Evolutionary conservation across 2,888 invertebrate genomes (phyloP).

Genomic region (Leptopilina syphax): DNA sequence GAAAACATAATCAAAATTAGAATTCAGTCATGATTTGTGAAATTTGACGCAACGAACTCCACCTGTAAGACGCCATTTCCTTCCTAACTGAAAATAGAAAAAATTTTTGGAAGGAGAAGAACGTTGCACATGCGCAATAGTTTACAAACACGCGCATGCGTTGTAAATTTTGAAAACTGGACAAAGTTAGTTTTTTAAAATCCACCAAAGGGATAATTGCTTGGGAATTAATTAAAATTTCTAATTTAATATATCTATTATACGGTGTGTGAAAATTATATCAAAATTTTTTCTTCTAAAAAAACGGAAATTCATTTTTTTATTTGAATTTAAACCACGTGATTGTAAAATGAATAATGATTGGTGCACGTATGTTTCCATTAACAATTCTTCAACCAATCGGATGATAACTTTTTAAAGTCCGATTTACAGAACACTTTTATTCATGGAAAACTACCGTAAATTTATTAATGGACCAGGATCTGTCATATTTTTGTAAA

Average conservation of each 20-base stretch:
- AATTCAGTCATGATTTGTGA: constrained; percentile 77
- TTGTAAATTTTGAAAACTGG: not conserved
- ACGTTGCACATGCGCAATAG: not conserved
- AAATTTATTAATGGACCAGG: too few relatives aligned
- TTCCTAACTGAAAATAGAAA: constrained; percentile 69
- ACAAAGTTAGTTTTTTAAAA: not conserved
- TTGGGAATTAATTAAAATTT: too few relatives aligned
- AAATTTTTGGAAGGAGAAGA: constrained; percentile 20
- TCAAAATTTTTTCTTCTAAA: too few relatives aligned
- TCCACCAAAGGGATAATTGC: not conserved
- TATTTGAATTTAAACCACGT: too few relatives aligned
- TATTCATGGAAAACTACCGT: not conserved
- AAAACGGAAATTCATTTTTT: too few relatives aligned
- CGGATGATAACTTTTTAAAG: not conserved
- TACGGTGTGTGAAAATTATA: too few relatives aligned
- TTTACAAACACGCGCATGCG: not conserved
- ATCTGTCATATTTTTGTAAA: not conserved
- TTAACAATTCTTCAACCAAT: not conserved
- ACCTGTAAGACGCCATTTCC: constrained; percentile 78
- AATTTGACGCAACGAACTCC: constrained; percentile 76
- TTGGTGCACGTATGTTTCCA: not conserved
- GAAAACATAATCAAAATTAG: constrained; percentile 66
- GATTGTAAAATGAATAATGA: not conserved
- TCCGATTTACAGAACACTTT: not conserved
- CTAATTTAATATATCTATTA: too few relatives aligned